These are phyloP conservation scores for Hycleus phaleratus DNA, from an alignment of 1,140 invertebrate genomes.

Conservation along the genomic window DNA sequence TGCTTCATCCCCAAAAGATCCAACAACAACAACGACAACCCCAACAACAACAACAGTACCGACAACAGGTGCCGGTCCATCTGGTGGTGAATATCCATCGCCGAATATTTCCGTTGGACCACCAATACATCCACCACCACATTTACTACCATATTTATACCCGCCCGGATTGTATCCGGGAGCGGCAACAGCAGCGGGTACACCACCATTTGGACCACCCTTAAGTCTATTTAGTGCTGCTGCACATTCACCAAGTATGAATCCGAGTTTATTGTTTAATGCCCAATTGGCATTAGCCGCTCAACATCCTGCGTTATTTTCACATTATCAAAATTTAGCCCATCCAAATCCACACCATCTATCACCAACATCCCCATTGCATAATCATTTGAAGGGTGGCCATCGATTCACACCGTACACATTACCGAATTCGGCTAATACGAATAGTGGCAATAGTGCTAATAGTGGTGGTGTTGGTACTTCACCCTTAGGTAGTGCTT, in stretches of 20 bases:
- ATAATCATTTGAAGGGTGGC: constrained; percentile 45
- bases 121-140: constrained; percentile 74
- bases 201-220: constrained; percentile 62
- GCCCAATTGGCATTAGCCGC: constrained; percentile 71
- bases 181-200: constrained; percentile 35
- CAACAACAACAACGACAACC: background rate
- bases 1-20: constrained; percentile 46
- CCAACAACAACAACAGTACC: too few relatives aligned
- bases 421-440: constrained; percentile 46
- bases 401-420: constrained; percentile 82
- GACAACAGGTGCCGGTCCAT: constrained; percentile 40
- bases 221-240: constrained; percentile 51
- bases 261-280: constrained; percentile 72
- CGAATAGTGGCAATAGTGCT: too few relatives aligned
- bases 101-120: constrained; percentile 83
- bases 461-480: constrained; percentile 36
- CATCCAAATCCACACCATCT: constrained; percentile 46
- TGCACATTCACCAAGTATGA: constrained; percentile 49
- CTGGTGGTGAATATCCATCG: constrained; percentile 58
- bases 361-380: constrained; percentile 43
- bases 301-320: constrained; percentile 69
- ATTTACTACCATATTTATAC: constrained; percentile 80
- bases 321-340: constrained; percentile 55
- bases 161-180: constrained; percentile 75
- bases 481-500: constrained; percentile 64